Evolutionary conservation across 1,140 invertebrate species (phyloP).

Genomic region (Drosophila nasuta): DNA sequence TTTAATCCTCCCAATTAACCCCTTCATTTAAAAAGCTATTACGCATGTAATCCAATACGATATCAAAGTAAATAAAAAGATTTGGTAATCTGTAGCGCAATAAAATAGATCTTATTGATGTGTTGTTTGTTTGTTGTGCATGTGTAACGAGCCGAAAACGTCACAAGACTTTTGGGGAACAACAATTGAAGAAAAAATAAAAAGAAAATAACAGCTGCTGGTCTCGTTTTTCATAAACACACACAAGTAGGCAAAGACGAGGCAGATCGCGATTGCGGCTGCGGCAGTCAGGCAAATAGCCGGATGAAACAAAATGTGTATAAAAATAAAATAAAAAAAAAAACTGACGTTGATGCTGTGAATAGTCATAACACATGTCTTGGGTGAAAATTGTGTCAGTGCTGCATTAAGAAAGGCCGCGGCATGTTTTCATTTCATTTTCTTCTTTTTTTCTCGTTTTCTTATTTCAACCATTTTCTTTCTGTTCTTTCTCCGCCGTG

Average conservation of each 20-base stretch:
- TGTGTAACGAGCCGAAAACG: conserved; percentile 17
- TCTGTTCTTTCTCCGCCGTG: not conserved
- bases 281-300: conserved; percentile 46
- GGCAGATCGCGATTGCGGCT: conserved; percentile 32
- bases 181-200: conserved; percentile 28
- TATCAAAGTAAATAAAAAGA: conserved; percentile 10
- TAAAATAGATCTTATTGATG: not conserved
- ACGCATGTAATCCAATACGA: conserved; percentile 6
- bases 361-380: conserved; percentile 50
- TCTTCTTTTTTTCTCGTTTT: conserved; percentile 12
- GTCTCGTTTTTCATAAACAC: conserved; percentile 62
- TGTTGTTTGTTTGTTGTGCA: not conserved
- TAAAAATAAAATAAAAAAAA: conserved; percentile 71
- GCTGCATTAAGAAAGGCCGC: conserved; percentile 67
- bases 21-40: not conserved
- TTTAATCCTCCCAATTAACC: not conserved
- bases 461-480: conserved; percentile 13
- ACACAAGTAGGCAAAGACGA: conserved; percentile 4
- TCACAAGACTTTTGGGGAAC: conserved; percentile 36
- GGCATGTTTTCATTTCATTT: conserved; percentile 31
- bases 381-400: conserved; percentile 72
- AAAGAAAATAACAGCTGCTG: conserved; percentile 65
- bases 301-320: conserved; percentile 63
- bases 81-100: not conserved
- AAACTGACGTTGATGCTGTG: conserved; percentile 26